These are phyloP conservation scores for Onychomys leucogaster DNA, from an alignment of 2,797 vertebrate species.

Conservation along the genomic window DNA sequence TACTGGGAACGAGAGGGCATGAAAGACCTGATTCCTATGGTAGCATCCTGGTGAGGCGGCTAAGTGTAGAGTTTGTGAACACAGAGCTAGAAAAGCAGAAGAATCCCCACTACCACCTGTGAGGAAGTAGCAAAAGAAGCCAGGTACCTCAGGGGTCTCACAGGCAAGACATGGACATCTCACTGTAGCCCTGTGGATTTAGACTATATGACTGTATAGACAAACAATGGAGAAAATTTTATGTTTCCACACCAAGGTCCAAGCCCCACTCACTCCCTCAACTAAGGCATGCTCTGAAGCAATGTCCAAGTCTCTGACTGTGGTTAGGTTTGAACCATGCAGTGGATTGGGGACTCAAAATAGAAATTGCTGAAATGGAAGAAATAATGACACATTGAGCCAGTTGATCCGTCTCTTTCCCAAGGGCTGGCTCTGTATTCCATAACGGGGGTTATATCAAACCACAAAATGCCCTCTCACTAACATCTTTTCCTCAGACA, in stretches of 20 bases:
- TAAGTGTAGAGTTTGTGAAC: neutral
- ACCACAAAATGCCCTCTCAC: slow-evolving; percentile 26
- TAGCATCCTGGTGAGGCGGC: neutral
- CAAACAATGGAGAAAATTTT: neutral
- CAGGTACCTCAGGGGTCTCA: neutral
- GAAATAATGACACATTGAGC: neutral
- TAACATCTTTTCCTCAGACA: slow-evolving; percentile 38
- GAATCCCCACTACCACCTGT: neutral
- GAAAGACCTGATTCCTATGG: neutral
- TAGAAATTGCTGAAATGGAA: slow-evolving; percentile 48
- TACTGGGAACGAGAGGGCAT: neutral
- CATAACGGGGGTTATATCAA: neutral
- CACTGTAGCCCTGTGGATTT: neutral
- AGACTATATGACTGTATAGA: neutral
- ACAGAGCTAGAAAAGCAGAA: neutral
- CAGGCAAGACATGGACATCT: neutral
- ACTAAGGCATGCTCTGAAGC: neutral
- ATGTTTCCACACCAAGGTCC: neutral
- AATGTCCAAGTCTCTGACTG: slow-evolving; percentile 31
- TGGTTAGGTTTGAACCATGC: neutral
- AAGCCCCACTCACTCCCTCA: neutral
- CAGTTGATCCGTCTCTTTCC: slow-evolving; percentile 23
- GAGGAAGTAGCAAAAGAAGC: neutral
- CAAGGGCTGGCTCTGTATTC: neutral
- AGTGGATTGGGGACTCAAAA: neutral